Evolutionary conservation across 1,140 invertebrate species (phyloP).

Genomic region (Leptinotarsa texana): DNA sequence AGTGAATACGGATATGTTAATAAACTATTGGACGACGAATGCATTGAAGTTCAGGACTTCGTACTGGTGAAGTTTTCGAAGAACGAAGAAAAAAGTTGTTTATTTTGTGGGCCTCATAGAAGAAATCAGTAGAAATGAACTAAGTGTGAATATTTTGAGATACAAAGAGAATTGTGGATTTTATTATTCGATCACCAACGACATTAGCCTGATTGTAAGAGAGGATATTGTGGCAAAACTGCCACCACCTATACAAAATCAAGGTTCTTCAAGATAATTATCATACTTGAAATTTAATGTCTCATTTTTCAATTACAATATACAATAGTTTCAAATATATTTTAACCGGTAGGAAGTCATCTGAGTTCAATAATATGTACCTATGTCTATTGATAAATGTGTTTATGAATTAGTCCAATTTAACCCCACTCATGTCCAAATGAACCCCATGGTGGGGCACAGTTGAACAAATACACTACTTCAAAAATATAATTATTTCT

Average conservation of each 20-base stretch:
- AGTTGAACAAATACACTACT: too few relatives aligned
- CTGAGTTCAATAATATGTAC: too few relatives aligned
- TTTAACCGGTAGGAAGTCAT: too few relatives aligned
- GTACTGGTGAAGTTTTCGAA: background rate
- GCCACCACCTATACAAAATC: conserved; percentile 1
- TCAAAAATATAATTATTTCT: too few relatives aligned
- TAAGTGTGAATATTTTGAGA: background rate
- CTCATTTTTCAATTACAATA: background rate
- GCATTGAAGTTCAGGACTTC: background rate
- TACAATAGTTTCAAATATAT: too few relatives aligned
- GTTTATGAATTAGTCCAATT: too few relatives aligned
- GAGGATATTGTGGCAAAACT: conserved; percentile 14
- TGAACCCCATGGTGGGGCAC: too few relatives aligned
- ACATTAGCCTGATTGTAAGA: background rate
- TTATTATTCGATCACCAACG: background rate
- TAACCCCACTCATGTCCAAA: too few relatives aligned
- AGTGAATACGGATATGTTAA: background rate
- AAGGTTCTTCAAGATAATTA: background rate
- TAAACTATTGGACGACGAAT: background rate
- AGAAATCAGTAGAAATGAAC: background rate
- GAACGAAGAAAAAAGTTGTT: background rate
- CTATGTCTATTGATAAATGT: too few relatives aligned
- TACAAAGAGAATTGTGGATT: background rate
- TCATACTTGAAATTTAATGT: background rate
- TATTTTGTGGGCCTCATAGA: too few relatives aligned